These are phyloP conservation scores for Podocnemis expansa DNA, from an alignment of 2,113 vertebrate genomes.

Conservation along the genomic window DNA sequence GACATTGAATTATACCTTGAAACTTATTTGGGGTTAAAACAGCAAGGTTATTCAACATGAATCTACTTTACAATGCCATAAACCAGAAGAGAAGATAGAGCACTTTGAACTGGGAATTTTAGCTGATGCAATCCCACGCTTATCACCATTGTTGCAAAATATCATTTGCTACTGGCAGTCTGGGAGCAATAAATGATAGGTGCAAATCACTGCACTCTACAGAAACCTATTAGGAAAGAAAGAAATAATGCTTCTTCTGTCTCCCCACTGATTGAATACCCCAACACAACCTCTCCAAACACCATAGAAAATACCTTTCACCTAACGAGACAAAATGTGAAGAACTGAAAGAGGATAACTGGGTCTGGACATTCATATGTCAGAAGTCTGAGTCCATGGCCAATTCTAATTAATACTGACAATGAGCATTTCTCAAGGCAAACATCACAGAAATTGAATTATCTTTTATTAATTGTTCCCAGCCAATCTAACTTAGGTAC, in stretches of 20 bases:
- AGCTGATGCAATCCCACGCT: neutral
- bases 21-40: neutral
- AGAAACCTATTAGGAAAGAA: neutral
- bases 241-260: neutral
- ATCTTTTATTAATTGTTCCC: neutral
- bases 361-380: neutral
- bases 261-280: fast-evolving
- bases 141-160: neutral
- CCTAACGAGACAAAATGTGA: neutral
- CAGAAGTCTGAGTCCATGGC: neutral
- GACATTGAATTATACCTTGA: neutral
- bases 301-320: neutral
- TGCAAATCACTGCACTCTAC: fast-evolving
- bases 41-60: neutral
- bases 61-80: neutral
- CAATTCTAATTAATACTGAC: neutral
- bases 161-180: neutral
- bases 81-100: neutral
- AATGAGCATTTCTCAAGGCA: neutral
- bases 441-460: neutral
- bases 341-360: neutral
- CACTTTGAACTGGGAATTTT: neutral
- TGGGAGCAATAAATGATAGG: fast-evolving
- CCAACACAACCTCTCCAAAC: neutral
- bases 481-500: neutral